Conservation (phyloP, 2,888 invertebrate genomes). For the Branchinecta sandiegonensis region DNA sequence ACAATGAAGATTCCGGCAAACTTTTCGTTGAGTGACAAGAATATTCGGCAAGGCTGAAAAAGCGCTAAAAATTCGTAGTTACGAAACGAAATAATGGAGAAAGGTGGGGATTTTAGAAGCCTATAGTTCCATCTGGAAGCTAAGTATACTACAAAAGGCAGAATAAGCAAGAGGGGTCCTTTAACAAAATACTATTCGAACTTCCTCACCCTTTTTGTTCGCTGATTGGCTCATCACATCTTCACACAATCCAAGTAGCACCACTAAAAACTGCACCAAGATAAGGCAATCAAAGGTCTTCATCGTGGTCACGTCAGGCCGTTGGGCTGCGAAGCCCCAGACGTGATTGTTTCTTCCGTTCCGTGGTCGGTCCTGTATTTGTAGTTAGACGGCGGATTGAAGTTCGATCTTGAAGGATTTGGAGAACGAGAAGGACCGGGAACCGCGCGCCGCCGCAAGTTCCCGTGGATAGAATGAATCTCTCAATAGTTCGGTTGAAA, state of each 20-base stretch:
- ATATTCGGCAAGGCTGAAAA: too few species aligned
- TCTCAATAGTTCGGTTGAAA: too few species aligned
- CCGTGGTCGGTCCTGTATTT: too few species aligned
- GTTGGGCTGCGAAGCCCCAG: background rate
- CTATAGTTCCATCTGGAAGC: too few species aligned
- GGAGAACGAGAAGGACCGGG: background rate
- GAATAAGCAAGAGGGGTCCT: too few species aligned
- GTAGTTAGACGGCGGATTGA: background rate
- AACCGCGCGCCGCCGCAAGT: conserved; percentile 5
- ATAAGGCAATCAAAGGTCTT: background rate
- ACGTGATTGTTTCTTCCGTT: background rate
- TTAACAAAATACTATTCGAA: too few species aligned
- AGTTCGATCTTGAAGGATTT: conserved; percentile 4
- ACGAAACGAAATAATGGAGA: too few species aligned
- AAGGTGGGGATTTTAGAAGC: too few species aligned
- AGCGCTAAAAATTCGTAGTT: too few species aligned
- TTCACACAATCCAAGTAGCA: background rate
- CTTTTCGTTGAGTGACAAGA: too few species aligned
- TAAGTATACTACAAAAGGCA: too few species aligned
- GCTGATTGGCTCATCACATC: conserved; percentile 7
- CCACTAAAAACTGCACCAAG: background rate
- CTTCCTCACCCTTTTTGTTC: background rate
- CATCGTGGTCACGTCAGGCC: background rate
- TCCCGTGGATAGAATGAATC: background rate
- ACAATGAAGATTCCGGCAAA: too few species aligned